phyloP scores from a whole-genome alignment of 2,888 invertebrate species.

The Buathra laborator region DNA sequence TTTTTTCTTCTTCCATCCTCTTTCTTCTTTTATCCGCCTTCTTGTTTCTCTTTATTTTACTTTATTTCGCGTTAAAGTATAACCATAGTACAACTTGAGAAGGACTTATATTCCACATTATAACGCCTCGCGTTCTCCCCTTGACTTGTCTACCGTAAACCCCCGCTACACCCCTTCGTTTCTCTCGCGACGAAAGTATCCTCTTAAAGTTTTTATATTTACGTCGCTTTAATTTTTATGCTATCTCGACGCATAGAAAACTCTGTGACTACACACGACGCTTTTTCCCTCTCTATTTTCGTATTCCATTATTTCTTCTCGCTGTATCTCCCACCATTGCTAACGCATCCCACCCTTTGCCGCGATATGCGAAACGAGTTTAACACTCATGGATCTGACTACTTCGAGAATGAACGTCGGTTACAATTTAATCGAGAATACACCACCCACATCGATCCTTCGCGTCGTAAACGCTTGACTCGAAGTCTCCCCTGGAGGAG shows the following conservation, averaged over 20 bases:
- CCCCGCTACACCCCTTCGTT: neutral
- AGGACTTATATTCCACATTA: constrained; percentile 60
- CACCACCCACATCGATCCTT: constrained; percentile 9
- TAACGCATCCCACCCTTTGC: neutral
- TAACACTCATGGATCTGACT: neutral
- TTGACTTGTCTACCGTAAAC: constrained; percentile 31
- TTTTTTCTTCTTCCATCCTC: constrained; percentile 11
- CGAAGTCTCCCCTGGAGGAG: neutral
- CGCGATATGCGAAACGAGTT: neutral
- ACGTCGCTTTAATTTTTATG: constrained; percentile 63
- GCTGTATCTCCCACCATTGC: neutral
- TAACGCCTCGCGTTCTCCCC: constrained; percentile 59
- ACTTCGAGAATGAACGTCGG: constrained; percentile 52
- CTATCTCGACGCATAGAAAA: constrained; percentile 44
- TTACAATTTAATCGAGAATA: constrained; percentile 57
- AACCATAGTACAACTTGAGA: constrained; percentile 29
- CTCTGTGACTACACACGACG: constrained; percentile 2
- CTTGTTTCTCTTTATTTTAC: constrained; percentile 61
- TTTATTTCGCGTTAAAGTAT: constrained; percentile 61
- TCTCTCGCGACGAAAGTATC: constrained; percentile 32
- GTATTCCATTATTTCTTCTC: neutral
- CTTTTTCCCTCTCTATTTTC: neutral
- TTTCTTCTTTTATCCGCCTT: constrained; percentile 50
- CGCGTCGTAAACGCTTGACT: constrained; percentile 18
- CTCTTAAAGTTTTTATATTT: constrained; percentile 58